These are phyloP conservation scores for Pseudolaguvia tuberculata DNA, from an alignment of 2,113 vertebrate genomes.

Conservation along the genomic window DNA sequence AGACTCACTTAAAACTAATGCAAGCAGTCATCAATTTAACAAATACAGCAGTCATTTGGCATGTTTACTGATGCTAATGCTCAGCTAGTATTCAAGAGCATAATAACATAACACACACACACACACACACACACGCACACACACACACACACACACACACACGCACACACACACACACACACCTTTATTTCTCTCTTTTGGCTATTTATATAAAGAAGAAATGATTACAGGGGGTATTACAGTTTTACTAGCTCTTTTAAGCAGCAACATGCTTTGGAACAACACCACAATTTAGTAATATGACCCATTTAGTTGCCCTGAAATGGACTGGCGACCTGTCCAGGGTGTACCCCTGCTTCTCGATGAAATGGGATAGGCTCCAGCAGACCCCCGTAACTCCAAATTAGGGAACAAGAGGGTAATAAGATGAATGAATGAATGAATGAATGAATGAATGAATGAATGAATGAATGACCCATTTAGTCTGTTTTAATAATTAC, in stretches of 20 bases:
- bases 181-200: background rate
- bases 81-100: conserved; percentile 31
- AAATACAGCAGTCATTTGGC: conserved; percentile 41
- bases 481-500: background rate
- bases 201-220: conserved; percentile 4
- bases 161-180: background rate
- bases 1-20: conserved; percentile 54
- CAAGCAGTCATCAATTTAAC: conserved; percentile 45
- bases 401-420: no score
- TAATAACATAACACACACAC: background rate
- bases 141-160: background rate
- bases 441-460: no score
- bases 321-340: no score
- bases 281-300: background rate
- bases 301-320: background rate
- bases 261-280: background rate
- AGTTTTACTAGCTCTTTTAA: background rate
- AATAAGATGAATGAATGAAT: no score
- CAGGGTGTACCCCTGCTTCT: no score
- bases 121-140: no score
- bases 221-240: background rate
- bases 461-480: background rate
- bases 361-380: no score
- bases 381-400: no score
- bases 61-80: conserved; percentile 48